Base-by-base conservation (phyloP, 1,140 invertebrate genomes). In the Sarcophaga peregrina region DNA sequence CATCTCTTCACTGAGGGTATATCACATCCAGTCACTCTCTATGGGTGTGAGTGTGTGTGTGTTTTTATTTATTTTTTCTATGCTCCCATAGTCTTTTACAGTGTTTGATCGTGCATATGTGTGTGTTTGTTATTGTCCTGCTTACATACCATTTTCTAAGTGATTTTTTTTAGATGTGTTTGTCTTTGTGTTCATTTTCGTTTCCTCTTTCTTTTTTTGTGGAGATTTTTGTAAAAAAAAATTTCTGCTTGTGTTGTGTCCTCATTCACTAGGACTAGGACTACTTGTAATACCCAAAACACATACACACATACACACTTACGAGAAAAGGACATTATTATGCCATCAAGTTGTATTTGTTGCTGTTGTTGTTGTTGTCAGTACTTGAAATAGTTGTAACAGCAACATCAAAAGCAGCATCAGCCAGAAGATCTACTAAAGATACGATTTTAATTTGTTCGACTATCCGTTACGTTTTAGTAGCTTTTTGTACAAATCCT, bases 1-100 rank as follows among this genome's bases (percentile, higher is more conserved):
- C 84, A 85, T 82, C 85, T 85, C 52, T 84, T 85, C 54, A n/a
- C n/a, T n/a, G 54, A 15, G 78, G 45, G 73, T 83, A 47, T 80
- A 10, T 72, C 17, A n/a, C n/a, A 37, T 48, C 20, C 80, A 37
- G 25, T 52, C 37, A 15, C 8, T 62, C 68, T 9, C 62, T 68
- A 4, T 17, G 7, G 6, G 3, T 3, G 54, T 58, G 54, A 15
- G 52, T 82, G 62, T 68, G 25, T 48, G 58, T 68, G 80, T n/a
- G 25, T 4, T 4, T 1, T 37, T 37, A 37, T 37, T 37, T 37
- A 37, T 37, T 37, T 37, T 37, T 37, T 37, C 25, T 37, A 37
- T 37, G 25, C 25, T 37, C 25, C 25, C 25, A 1, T 37, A 37
- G 25, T 73, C 47, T 52, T 48, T 17, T 15, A 25, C 48, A 8